These are phyloP conservation scores for Palaemon carinicauda DNA, from an alignment of 1,140 invertebrate species.

Conservation along the genomic window DNA sequence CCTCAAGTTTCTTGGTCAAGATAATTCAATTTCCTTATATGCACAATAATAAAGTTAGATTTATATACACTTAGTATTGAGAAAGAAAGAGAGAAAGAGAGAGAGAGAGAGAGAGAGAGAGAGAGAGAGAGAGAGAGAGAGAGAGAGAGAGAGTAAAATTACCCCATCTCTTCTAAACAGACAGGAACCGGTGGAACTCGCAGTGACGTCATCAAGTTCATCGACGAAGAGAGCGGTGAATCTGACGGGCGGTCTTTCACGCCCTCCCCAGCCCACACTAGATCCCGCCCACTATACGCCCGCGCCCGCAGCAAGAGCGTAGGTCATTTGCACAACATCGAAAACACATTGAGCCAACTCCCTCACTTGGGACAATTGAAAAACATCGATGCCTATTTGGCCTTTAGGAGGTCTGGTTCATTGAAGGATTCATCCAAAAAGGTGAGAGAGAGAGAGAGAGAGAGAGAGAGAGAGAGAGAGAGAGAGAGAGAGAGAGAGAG, in stretches of 20 bases:
- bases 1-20: too few species aligned
- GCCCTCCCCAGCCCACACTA: constrained; percentile 50
- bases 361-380: constrained; percentile 32
- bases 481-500: not conserved
- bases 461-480: not conserved
- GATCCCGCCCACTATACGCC: constrained; percentile 11
- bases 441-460: not conserved
- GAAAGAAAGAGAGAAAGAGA: not conserved
- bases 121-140: not conserved
- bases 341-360: constrained; percentile 71
- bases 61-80: too few species aligned
- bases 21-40: too few species aligned
- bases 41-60: too few species aligned
- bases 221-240: constrained; percentile 64
- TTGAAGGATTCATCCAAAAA: constrained; percentile 52
- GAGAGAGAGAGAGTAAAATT: not conserved
- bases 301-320: constrained; percentile 78
- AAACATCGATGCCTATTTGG: constrained; percentile 55
- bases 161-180: not conserved
- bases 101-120: not conserved
- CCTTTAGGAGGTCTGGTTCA: constrained; percentile 49
- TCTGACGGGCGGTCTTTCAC: constrained; percentile 55
- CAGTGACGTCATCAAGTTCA: constrained; percentile 64
- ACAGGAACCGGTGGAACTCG: constrained; percentile 22
- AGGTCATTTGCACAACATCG: constrained; percentile 82